phyloP scores from a whole-genome alignment of 2,113 vertebrate species.

The Narcine bancroftii region DNA sequence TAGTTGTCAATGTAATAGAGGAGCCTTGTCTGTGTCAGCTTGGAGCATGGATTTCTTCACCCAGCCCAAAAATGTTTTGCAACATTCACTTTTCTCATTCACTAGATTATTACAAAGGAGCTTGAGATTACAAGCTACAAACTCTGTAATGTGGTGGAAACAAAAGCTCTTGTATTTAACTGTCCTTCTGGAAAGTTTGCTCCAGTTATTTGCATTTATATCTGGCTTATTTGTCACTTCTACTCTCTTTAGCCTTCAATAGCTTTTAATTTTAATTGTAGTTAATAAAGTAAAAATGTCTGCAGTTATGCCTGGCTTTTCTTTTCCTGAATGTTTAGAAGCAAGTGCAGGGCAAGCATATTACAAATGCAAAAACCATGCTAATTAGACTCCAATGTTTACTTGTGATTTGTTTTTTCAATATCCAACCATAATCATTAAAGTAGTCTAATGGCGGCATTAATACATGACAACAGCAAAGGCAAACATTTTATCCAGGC shows the following conservation, averaged over 20 bases:
- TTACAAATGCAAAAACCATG: background rate
- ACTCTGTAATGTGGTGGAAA: no score
- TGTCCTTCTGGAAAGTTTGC: background rate
- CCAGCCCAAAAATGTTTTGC: no score
- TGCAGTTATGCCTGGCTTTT: background rate
- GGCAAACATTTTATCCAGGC: background rate
- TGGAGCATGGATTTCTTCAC: no score
- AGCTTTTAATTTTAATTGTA: conserved; percentile 22
- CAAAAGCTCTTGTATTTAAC: background rate
- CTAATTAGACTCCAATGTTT: background rate
- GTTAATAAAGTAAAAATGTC: conserved; percentile 21
- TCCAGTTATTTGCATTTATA: conserved; percentile 6
- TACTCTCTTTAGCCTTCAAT: background rate
- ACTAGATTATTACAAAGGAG: background rate
- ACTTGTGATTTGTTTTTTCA: conserved; percentile 1
- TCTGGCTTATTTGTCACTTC: conserved; percentile 2
- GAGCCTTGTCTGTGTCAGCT: no score
- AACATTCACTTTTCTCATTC: background rate
- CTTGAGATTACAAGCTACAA: background rate
- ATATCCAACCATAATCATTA: conserved; percentile 4
- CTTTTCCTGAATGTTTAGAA: background rate
- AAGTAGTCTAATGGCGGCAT: background rate
- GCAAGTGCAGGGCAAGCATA: background rate
- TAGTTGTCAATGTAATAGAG: no score
- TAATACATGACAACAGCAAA: conserved; percentile 21